These are phyloP conservation scores for Phanerotoma sp. DNA, from an alignment of 2,888 invertebrate genomes.

Conservation along the genomic window DNA sequence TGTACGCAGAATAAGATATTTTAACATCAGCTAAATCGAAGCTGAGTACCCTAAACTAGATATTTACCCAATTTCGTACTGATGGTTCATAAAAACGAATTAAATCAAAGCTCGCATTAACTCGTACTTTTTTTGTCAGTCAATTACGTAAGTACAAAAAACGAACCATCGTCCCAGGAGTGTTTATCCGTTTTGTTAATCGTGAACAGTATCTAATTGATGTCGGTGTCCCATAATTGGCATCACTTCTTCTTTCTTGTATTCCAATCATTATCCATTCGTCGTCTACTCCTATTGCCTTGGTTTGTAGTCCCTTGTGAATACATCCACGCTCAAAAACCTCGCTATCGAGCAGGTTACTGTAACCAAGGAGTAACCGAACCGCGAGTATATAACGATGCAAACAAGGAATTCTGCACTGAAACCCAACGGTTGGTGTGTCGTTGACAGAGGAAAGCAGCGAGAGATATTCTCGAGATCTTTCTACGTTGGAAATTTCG, in stretches of 20 bases:
- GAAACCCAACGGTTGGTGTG: too few relatives aligned
- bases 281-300: conserved; percentile 41
- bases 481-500: conserved; percentile 37
- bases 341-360: too few relatives aligned
- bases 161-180: neutral
- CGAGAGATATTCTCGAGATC: conserved; percentile 6
- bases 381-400: conserved; percentile 32
- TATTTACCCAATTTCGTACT: too few relatives aligned
- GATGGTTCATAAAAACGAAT: too few relatives aligned
- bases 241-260: conserved; percentile 44
- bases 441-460: conserved; percentile 36
- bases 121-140: too few relatives aligned
- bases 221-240: conserved; percentile 46
- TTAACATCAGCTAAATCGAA: too few relatives aligned
- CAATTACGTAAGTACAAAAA: neutral
- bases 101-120: too few relatives aligned
- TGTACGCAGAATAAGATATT: too few relatives aligned
- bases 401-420: conserved; percentile 9
- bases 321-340: neutral
- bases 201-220: conserved; percentile 24
- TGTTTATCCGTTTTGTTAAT: conserved; percentile 4
- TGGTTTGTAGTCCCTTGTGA: conserved; percentile 3
- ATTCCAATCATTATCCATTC: conserved; percentile 52
- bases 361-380: conserved; percentile 25
- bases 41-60: too few relatives aligned